A percentile compares a stretch with the other conserved stretches of the same genome.
Conservation (phyloP, 2,888 invertebrate genomes). For the Druceiella hillmani region DNA sequence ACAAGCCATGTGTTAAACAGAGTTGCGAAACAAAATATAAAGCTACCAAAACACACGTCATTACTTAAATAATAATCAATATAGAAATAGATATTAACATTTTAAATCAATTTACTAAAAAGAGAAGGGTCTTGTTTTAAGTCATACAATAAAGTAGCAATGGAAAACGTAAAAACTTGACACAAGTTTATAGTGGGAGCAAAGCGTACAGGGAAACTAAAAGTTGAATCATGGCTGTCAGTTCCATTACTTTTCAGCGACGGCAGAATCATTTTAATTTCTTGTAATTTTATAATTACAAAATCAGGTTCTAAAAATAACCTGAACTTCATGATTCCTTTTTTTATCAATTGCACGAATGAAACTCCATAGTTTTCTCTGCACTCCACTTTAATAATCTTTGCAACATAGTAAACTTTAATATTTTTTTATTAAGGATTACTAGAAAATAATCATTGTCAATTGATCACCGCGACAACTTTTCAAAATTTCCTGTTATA, state of each 20-base stretch:
- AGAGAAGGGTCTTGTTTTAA: too few species aligned
- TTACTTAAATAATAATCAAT: too few species aligned
- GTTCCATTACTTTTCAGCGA: constrained; percentile 13
- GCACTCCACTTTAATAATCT: constrained; percentile 9
- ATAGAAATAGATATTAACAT: too few species aligned
- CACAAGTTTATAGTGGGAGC: constrained; percentile 12
- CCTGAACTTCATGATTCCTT: constrained; percentile 11
- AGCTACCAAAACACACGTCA: too few species aligned
- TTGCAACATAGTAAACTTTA: constrained; percentile 14
- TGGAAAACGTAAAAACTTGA: constrained; percentile 3
- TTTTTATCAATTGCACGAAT: constrained; percentile 11
- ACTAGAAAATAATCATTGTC: constrained; percentile 7
- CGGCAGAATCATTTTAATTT: constrained; percentile 14
- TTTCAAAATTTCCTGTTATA: too few species aligned
- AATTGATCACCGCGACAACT: too few species aligned
- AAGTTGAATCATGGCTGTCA: constrained; percentile 11
- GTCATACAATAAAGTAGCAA: too few species aligned
- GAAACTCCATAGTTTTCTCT: too few species aligned
- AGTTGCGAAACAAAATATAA: too few species aligned
- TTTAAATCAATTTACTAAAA: too few species aligned
- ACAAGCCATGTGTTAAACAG: too few species aligned
- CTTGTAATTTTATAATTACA: constrained; percentile 9
- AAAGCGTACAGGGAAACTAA: constrained; percentile 11
- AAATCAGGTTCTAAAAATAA: constrained; percentile 16
- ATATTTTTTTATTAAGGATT: constrained; percentile 11